Evolutionary conservation across 2,113 vertebrate genomes (phyloP).

Genomic region (Caranx melampygus): DNA sequence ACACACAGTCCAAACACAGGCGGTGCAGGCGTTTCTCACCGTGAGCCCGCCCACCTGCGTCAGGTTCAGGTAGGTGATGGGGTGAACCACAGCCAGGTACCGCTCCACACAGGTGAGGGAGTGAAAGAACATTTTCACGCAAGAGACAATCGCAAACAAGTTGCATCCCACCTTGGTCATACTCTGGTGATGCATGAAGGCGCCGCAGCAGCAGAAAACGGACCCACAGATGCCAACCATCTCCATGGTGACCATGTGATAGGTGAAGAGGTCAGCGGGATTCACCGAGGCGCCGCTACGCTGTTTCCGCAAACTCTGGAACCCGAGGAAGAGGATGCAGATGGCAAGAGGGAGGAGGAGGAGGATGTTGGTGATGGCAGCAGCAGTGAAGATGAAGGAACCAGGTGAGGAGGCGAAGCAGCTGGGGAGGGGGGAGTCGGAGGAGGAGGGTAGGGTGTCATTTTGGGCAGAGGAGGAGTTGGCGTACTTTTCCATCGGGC

Average conservation of each 20-base stretch:
- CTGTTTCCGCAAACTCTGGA: not conserved
- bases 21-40: conserved; percentile 20
- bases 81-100: conserved; percentile 37
- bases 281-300: not conserved
- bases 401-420: not conserved
- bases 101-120: conserved; percentile 37
- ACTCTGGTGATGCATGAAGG: accelerated
- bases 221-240: not conserved
- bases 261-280: conserved; percentile 29
- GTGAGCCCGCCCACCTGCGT: not conserved
- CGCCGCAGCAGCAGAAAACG: not conserved
- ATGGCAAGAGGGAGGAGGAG: conserved; percentile 38
- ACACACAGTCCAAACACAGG: not conserved
- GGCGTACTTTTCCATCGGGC: not conserved
- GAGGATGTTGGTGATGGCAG: conserved; percentile 22
- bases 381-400: not conserved
- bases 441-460: not conserved
- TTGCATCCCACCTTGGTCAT: not conserved
- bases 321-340: not conserved
- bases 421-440: not conserved
- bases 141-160: conserved; percentile 21
- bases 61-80: conserved; percentile 35
- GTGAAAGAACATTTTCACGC: conserved; percentile 30
- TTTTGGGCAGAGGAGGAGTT: not conserved
- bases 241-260: conserved; percentile 45